These are phyloP conservation scores for Plusia festucae DNA, from an alignment of 2,888 invertebrate genomes.

Conservation along the genomic window DNA sequence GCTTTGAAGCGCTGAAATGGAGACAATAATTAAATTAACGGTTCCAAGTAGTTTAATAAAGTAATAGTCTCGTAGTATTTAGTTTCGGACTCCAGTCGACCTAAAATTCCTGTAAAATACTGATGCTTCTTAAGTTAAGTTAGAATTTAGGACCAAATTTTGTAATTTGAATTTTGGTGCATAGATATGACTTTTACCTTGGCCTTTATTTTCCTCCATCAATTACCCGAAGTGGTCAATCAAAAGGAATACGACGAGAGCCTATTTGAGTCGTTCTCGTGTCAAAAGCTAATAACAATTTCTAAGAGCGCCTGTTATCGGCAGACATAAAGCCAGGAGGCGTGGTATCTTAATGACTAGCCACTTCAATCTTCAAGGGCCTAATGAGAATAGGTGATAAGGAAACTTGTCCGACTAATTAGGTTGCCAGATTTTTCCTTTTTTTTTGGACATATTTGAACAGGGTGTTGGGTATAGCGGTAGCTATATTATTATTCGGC, in stretches of 20 bases:
- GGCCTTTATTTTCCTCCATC: neutral
- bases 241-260: neutral
- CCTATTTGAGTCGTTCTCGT: constrained; percentile 21
- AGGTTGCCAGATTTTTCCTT: constrained; percentile 9
- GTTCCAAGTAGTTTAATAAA: neutral
- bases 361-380: constrained; percentile 26
- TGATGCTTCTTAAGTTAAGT: neutral
- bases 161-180: neutral
- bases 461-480: neutral
- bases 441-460: neutral
- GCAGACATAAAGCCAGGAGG: constrained; percentile 29
- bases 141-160: too few species aligned
- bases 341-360: constrained; percentile 52
- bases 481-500: neutral
- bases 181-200: neutral
- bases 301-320: constrained; percentile 29
- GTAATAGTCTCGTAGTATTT: too few species aligned
- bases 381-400: constrained; percentile 36
- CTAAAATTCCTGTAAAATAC: neutral
- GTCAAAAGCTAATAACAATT: constrained; percentile 48
- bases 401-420: constrained; percentile 38
- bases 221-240: neutral
- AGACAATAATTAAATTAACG: neutral
- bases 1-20: constrained; percentile 87
- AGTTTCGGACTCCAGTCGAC: neutral